Evolutionary conservation across 2,113 vertebrate genomes (phyloP).

Genomic region (Myiopsitta monachus): DNA sequence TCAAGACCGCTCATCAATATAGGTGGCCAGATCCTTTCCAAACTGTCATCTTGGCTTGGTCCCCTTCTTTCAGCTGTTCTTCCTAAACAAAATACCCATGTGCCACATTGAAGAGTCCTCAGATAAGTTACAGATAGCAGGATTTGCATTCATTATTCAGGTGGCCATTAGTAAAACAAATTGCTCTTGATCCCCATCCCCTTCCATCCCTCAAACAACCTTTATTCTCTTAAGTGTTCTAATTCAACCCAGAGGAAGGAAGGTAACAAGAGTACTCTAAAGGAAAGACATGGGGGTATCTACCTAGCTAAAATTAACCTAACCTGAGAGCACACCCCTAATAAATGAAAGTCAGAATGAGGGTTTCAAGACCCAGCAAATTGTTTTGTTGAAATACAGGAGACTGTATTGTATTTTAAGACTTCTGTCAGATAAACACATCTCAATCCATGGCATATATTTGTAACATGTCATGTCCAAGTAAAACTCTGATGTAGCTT

Average conservation of each 20-base stretch:
- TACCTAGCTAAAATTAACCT: background rate
- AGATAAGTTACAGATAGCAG: background rate
- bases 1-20: background rate
- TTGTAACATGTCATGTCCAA: background rate
- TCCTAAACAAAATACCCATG: background rate
- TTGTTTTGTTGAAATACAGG: background rate
- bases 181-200: background rate
- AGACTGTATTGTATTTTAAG: background rate
- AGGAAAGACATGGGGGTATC: background rate
- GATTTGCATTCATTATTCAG: conserved; percentile 9
- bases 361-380: background rate
- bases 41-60: background rate
- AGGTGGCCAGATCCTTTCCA: background rate
- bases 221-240: background rate
- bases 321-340: background rate
- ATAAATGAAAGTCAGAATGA: background rate
- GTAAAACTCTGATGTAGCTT: conserved; percentile 1
- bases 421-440: background rate
- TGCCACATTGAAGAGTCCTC: background rate
- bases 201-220: background rate
- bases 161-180: conserved; percentile 2
- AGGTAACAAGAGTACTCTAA: background rate
- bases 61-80: background rate
- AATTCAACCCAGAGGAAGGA: background rate
- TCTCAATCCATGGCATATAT: background rate